Percentiles rank a stretch among this genome's conserved stretches.
Evolutionary conservation across 2,888 invertebrate genomes (phyloP).

Genomic region (Sthenelais limicola): DNA sequence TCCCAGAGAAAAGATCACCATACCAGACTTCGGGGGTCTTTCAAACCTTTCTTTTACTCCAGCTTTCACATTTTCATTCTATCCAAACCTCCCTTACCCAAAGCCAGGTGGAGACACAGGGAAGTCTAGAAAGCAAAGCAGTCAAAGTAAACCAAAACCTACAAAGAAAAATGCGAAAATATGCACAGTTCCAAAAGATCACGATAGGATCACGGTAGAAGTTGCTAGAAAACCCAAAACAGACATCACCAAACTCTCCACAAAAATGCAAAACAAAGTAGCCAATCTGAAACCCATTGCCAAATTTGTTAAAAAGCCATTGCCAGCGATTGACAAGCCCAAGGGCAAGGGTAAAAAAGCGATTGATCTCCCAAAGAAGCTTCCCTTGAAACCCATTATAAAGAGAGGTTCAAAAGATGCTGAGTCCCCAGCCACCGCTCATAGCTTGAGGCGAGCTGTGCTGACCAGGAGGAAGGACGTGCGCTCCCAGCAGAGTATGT

Average conservation of each 20-base stretch:
- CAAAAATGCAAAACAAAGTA: slow-evolving; percentile 11
- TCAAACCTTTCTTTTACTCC: slow-evolving; percentile 14
- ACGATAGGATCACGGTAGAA: slow-evolving; percentile 5
- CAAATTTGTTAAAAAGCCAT: slow-evolving; percentile 11
- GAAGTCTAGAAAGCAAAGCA: too few relatives aligned
- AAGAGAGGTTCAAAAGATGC: too few relatives aligned
- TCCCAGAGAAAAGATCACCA: too few relatives aligned
- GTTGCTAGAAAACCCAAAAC: slow-evolving; percentile 11
- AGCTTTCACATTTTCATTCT: slow-evolving; percentile 18
- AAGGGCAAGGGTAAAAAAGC: neutral
- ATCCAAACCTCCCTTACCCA: neutral
- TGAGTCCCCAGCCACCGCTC: neutral
- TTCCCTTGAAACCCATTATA: neutral
- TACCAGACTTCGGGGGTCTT: slow-evolving; percentile 20
- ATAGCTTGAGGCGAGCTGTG: neutral
- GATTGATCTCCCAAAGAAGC: neutral
- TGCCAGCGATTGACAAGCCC: neutral
- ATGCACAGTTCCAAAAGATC: neutral
- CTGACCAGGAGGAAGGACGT: neutral
- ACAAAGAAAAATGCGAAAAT: neutral
- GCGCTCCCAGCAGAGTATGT: too few relatives aligned
- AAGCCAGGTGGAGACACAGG: neutral
- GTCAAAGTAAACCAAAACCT: too few relatives aligned
- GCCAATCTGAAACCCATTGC: slow-evolving; percentile 3
- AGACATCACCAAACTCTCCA: neutral